Conservation (phyloP, 2,113 vertebrate species). For the Tichodroma muraria region DNA sequence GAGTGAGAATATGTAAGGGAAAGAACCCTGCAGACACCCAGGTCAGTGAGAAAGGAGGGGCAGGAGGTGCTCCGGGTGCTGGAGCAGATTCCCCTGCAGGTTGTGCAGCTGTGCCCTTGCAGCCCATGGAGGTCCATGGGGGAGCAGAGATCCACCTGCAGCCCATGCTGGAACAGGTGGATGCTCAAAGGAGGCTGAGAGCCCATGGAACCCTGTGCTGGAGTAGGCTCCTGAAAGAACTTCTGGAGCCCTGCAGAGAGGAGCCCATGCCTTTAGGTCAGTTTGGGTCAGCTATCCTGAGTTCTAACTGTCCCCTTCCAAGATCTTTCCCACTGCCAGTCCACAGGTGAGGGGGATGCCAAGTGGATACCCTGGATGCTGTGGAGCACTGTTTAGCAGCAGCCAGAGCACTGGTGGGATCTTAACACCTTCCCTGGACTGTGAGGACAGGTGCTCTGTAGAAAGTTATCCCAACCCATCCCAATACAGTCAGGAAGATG, state of each 20-base stretch:
- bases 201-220: neutral
- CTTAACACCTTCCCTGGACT: neutral
- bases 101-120: neutral
- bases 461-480: too few relatives aligned
- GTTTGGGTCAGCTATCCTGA: neutral
- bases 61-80: neutral
- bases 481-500: neutral
- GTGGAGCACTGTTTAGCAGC: neutral
- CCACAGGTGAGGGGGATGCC: neutral
- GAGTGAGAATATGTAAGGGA: neutral
- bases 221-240: neutral
- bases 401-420: neutral
- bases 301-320: neutral
- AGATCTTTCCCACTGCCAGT: neutral
- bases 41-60: neutral
- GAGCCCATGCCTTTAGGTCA: neutral
- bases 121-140: fast-evolving
- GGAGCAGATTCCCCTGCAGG: neutral
- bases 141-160: neutral
- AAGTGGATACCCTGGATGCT: neutral
- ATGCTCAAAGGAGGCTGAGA: neutral
- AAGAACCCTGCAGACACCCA: neutral
- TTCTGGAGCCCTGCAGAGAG: neutral
- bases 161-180: neutral
- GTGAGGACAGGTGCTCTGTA: neutral